Conservation (phyloP, 2,888 invertebrate species). For the Drosophila buzzatii region DNA sequence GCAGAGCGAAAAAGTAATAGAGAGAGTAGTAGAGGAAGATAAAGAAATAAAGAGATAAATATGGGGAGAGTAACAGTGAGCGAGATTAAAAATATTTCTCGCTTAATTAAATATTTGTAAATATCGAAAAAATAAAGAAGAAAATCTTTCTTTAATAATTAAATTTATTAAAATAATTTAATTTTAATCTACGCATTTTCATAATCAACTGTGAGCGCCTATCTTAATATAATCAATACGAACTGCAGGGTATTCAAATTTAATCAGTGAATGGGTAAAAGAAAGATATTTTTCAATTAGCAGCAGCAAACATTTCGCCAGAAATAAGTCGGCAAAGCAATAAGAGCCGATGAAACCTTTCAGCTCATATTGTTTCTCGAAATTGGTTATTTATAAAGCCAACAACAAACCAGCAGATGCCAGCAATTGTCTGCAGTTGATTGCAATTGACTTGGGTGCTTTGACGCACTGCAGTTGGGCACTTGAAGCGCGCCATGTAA, state of each 20-base stretch:
- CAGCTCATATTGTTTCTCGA: slow-evolving; percentile 6
- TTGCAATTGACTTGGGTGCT: slow-evolving; percentile 24
- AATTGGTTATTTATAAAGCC: slow-evolving; percentile 2
- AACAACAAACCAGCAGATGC: background rate
- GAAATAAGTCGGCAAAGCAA: background rate
- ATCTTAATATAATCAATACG: background rate
- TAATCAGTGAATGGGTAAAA: slow-evolving; percentile 13
- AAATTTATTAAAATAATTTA: background rate
- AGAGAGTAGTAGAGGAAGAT: background rate
- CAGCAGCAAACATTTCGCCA: background rate
- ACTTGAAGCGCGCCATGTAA: slow-evolving; percentile 10
- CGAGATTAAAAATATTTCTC: background rate
- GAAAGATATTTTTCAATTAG: slow-evolving; percentile 21
- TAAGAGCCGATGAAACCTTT: slow-evolving; percentile 19
- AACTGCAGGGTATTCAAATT: background rate
- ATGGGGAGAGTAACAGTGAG: background rate
- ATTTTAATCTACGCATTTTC: background rate
- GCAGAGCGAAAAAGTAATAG: background rate
- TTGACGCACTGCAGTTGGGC: slow-evolving; percentile 26
- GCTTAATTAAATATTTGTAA: background rate
- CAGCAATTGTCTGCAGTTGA: slow-evolving; percentile 7
- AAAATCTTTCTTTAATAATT: background rate
- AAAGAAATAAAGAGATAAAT: no score
- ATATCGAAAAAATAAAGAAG: no score
- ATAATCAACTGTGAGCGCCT: background rate